Conservation (phyloP, 2,113 vertebrate genomes). For the Crotalus tigris region DNA sequence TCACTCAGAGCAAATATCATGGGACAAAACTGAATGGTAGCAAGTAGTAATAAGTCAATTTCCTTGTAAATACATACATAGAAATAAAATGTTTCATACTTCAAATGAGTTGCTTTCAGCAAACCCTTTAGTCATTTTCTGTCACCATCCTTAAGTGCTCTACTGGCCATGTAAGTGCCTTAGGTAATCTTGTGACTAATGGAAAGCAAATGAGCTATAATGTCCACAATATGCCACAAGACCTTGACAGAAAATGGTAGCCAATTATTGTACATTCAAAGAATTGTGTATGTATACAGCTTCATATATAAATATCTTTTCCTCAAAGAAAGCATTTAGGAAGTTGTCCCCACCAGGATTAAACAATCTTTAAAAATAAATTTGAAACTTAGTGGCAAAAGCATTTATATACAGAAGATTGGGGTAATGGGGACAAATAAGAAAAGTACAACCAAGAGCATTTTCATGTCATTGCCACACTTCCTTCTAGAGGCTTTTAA, state of each 20-base stretch:
- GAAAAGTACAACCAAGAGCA: background rate
- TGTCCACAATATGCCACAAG: slow-evolving; percentile 11
- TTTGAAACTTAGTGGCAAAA: background rate
- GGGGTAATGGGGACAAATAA: background rate
- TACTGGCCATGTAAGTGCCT: slow-evolving; percentile 3
- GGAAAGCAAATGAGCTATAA: slow-evolving; percentile 23
- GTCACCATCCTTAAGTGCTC: slow-evolving; percentile 4
- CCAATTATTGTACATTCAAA: slow-evolving; percentile 8
- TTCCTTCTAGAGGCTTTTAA: background rate
- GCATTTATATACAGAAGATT: background rate
- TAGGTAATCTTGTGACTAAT: slow-evolving; percentile 9
- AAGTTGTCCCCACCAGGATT: background rate
- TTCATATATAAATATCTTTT: background rate
- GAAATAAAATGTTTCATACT: background rate
- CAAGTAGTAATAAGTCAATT: slow-evolving; percentile 3
- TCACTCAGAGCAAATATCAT: background rate
- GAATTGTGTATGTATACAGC: background rate
- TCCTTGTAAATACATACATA: slow-evolving; percentile 11
- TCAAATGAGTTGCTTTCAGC: slow-evolving; percentile 7
- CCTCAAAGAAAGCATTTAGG: background rate
- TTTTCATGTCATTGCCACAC: background rate
- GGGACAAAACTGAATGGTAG: background rate
- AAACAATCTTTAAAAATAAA: background rate
- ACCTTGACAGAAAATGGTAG: background rate
- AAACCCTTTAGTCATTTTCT: background rate